Evolutionary conservation across 2,797 vertebrate genomes (phyloP).

Genomic region (Podarcis lilfordi): DNA sequence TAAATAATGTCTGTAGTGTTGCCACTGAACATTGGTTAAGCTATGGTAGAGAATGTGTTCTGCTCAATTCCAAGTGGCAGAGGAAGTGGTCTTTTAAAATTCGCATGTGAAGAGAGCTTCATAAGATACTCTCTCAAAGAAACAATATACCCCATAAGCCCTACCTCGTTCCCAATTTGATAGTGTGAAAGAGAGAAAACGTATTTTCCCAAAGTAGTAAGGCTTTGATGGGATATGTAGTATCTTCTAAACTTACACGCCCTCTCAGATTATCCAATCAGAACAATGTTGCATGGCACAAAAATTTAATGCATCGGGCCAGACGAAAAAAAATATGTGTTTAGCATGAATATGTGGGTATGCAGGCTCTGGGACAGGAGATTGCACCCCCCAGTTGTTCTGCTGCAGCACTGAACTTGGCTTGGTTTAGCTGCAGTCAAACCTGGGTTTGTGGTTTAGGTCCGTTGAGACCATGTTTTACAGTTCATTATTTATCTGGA

Average conservation of each 20-base stretch:
- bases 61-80: not conserved
- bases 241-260: not conserved
- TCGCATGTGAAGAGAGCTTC: not conserved
- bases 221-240: not conserved
- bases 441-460: too few species aligned
- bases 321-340: not conserved
- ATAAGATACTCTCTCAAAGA: not conserved
- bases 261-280: not conserved
- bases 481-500: too few species aligned
- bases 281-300: not conserved
- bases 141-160: not conserved
- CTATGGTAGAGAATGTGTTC: constrained; percentile 6
- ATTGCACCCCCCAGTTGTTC: too few species aligned
- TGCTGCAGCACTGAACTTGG: too few species aligned
- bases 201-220: constrained; percentile 24
- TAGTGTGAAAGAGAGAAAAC: constrained; percentile 20
- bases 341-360: not conserved
- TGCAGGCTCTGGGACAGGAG: too few species aligned
- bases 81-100: not conserved
- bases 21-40: not conserved
- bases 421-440: too few species aligned
- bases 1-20: rapidly evolving
- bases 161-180: not conserved
- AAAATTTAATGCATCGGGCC: not conserved
- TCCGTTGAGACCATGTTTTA: too few species aligned